phyloP scores from a whole-genome alignment of 1,140 invertebrate species.

The Heliothis virescens region DNA sequence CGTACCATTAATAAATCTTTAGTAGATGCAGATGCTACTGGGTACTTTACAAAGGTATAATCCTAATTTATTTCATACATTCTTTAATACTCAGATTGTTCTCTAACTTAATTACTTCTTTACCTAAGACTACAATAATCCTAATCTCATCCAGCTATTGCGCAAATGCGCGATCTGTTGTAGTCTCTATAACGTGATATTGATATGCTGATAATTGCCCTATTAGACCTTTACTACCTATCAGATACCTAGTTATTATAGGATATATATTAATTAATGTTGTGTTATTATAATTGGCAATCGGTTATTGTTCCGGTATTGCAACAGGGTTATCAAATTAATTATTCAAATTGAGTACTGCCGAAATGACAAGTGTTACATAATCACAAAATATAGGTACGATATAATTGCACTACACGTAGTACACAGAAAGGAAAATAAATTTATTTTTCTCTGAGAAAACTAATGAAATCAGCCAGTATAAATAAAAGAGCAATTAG shows the following conservation, averaged over 20 bases:
- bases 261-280: constrained; percentile 15
- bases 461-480: constrained; percentile 16
- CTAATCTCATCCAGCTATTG: constrained; percentile 16
- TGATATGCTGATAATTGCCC: constrained; percentile 40
- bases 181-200: constrained; percentile 33
- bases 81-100: no score
- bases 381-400: background rate
- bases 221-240: constrained; percentile 22
- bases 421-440: background rate
- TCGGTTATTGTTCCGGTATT: constrained; percentile 7
- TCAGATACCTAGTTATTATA: no score
- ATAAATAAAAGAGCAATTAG: constrained; percentile 22
- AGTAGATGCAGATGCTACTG: no score
- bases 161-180: constrained; percentile 4
- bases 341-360: background rate
- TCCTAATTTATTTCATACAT: no score
- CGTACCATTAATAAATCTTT: background rate
- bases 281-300: background rate
- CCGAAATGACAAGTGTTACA: background rate
- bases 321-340: background rate
- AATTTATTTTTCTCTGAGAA: constrained; percentile 2
- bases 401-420: background rate
- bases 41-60: no score
- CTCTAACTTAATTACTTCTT: background rate
- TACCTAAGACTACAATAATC: background rate